These are phyloP conservation scores for Falco naumanni DNA, from an alignment of 2,797 vertebrate species.

Conservation along the genomic window DNA sequence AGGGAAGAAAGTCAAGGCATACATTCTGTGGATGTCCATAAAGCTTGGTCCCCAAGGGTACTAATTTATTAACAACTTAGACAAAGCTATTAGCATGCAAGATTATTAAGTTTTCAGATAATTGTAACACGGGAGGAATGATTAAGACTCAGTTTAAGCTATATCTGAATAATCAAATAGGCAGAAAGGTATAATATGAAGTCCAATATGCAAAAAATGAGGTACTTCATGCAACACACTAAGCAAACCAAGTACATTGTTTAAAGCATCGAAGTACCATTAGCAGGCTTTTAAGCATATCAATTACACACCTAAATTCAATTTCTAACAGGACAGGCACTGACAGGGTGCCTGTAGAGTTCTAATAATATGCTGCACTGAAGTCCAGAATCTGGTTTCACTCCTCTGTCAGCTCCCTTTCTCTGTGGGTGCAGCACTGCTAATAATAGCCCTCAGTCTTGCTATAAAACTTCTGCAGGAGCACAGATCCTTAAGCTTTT, in stretches of 20 bases:
- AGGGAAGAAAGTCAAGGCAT: background rate
- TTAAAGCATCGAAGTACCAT: slow-evolving; percentile 27
- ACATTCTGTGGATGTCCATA: background rate
- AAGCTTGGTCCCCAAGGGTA: background rate
- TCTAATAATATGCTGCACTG: background rate
- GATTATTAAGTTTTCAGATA: slow-evolving; percentile 25
- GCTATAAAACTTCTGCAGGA: background rate
- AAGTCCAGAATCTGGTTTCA: slow-evolving; percentile 45
- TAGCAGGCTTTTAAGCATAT: slow-evolving; percentile 34
- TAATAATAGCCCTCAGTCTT: background rate
- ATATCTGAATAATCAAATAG: slow-evolving; percentile 8
- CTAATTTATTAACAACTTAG: slow-evolving; percentile 26
- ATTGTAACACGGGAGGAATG: background rate
- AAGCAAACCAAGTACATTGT: background rate
- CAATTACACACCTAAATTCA: slow-evolving; percentile 15
- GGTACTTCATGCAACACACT: background rate
- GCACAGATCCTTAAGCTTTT: background rate
- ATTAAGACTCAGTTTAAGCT: slow-evolving; percentile 14
- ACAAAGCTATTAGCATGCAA: background rate
- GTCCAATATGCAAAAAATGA: slow-evolving; percentile 2
- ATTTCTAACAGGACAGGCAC: background rate
- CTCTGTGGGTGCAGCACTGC: background rate
- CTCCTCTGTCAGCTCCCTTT: slow-evolving; percentile 27
- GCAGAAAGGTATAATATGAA: background rate
- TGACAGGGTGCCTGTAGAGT: background rate